Base-by-base conservation (phyloP, 2,888 invertebrate genomes). In the Lathronympha strigana region DNA sequence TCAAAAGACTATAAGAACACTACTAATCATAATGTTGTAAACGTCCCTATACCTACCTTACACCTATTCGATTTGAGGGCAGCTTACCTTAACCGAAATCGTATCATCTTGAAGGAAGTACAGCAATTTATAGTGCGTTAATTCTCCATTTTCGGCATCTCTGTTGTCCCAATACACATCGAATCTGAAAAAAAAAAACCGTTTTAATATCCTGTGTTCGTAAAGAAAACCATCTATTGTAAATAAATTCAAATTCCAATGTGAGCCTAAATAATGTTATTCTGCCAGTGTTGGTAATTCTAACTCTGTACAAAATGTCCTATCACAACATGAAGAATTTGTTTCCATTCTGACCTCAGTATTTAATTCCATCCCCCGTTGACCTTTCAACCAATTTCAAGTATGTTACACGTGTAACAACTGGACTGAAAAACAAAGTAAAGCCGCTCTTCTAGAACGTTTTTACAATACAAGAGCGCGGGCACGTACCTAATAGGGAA, bases 31-130 rank as follows among this genome's bases (percentile, higher is more conserved):
- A n/a, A n/a, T 4, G 28, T 28, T 5, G 28, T 4, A 8, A 8
- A 28, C 28, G 28, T 28, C 4, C 1, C 5, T 4, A n/a, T n/a
- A n/a, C 28, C 13, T 33, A 33, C 40, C n/a, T 8, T 28, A 55
- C 25, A 43, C 17, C 28, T 28, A 11, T 13, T 33, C 49, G 31
- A 43, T 9, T 19, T 17, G 21, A 63, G 15, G 50, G 50, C 40
- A 28, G 15, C 21, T 69, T 77, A 92, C 92, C 78, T 95, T 94
- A 0, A 98, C 92, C 61, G 96, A 94, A 58, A 98, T 93, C 0
- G 95, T 96, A 78, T 97, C 96, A 78, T 98, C 97, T 60, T 95
- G 94, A 21, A 98, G 89, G 82, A 95, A 97, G 83, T 97, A 98
- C 76, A 95, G 90, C 62, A 98, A 84, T 74, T 95, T 93, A 81